Base-by-base conservation (phyloP, 2,113 vertebrate species). In the Origma solitaria region DNA sequence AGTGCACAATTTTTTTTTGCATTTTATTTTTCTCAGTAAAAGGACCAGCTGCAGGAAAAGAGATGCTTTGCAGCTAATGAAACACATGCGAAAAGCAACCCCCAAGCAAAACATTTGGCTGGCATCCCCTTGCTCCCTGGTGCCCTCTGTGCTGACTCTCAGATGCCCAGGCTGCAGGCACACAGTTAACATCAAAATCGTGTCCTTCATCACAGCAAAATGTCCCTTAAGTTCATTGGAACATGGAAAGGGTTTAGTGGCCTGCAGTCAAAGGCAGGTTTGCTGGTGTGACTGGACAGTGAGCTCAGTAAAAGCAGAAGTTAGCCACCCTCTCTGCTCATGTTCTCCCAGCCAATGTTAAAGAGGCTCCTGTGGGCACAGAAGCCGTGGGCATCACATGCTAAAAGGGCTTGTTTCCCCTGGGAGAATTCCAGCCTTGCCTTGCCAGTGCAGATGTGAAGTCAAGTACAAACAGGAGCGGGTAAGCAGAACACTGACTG, bases 341-440 rank as follows among this genome's bases (percentile, higher is more conserved):
- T 1, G 0, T 31, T 69, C 13, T 42, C 42, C 17, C 50, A 47
- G 50, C 13, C 54, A 62, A 25, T 37, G 56, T 30, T 61, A 68
- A 16, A 75, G 47, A 60, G 27, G 68, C 24, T 91, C 33, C 33
- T 7, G 18, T 11, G 30, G 38, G 24, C 45, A 57, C 69, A 64
- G 37, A 4, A 7, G 56, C 53, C 10, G 0, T 0, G 1, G 40
- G 37, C 11, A 4, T 42, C 10, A 6, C 2, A 9, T 0, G 0
- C n/a, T 53, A 51, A 40, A 38, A 64, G 30, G 33, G 49, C 27
- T 37, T 47, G 37, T 15, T 84, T 84, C 18, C 49, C 53, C 50
- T 21, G 24, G 13, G 40, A 91, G 35, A 89, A 89, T 37, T 37
- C 45, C 71, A 77, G 68, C 37, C 64, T 72, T 2, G 5, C 58